Evolutionary conservation across 1,140 invertebrate genomes (phyloP).

Genomic region (Hypothenemus hampei): DNA sequence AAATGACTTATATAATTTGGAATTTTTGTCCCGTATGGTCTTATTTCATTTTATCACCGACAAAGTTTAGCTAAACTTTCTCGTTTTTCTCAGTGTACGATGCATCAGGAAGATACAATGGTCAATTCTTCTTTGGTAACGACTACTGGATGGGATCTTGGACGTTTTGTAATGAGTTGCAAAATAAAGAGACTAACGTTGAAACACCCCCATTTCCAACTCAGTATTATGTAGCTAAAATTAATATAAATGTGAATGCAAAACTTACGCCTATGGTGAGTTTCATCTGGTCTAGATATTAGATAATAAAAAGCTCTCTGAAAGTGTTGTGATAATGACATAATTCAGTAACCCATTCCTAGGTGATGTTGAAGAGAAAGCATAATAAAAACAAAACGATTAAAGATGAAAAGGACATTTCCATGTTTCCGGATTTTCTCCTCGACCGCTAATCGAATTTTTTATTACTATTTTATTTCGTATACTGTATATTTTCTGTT

Average conservation of each 20-base stretch:
- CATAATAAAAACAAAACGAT: background rate
- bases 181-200: constrained; percentile 46
- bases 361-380: background rate
- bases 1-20: background rate
- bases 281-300: too few species aligned
- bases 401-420: too few species aligned
- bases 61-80: background rate
- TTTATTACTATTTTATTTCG: too few species aligned
- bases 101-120: constrained; percentile 74
- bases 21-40: background rate
- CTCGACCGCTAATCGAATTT: too few species aligned
- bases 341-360: background rate
- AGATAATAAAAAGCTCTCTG: too few species aligned
- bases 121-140: constrained; percentile 75
- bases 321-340: background rate
- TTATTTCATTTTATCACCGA: background rate
- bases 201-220: constrained; percentile 56
- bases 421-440: too few species aligned
- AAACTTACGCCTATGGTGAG: constrained; percentile 55
- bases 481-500: background rate
- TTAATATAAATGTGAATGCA: constrained; percentile 57
- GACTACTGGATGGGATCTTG: constrained; percentile 77
- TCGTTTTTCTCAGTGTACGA: constrained; percentile 56
- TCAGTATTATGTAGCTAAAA: constrained; percentile 60
- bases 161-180: constrained; percentile 57